phyloP scores from a whole-genome alignment of 2,113 vertebrate genomes.

The Amblyornis subalaris region DNA sequence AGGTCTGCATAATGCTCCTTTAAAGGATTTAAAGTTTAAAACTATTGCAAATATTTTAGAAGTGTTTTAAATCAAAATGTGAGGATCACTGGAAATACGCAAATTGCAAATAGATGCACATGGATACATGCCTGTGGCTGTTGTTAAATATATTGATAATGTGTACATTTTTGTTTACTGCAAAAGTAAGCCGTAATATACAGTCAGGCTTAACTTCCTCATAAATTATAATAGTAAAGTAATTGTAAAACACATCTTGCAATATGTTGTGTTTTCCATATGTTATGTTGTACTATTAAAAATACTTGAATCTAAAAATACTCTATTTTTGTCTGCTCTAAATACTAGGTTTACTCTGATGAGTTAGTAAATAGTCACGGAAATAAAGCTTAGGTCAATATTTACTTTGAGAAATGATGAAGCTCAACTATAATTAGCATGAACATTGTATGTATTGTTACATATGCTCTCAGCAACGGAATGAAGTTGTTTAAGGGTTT shows the following conservation, averaged over 20 bases:
- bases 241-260: not conserved
- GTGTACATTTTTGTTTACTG: not conserved
- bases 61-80: not conserved
- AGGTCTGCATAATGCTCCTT: not conserved
- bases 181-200: not conserved
- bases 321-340: not conserved
- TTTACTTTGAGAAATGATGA: not conserved
- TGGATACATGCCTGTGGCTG: not conserved
- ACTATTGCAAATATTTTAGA: not conserved
- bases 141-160: not conserved
- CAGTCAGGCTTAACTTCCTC: not conserved
- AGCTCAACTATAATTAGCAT: conserved; percentile 12
- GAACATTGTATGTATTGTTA: conserved; percentile 33
- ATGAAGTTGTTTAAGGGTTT: not conserved
- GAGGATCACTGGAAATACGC: not conserved
- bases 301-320: not conserved
- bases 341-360: not conserved
- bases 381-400: not conserved
- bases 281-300: not conserved
- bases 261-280: not conserved
- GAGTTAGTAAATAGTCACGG: not conserved
- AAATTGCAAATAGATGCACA: not conserved
- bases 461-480: not conserved
- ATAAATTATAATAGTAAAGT: not conserved
- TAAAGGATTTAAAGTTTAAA: not conserved